Percentiles rank a stretch among this genome's conserved stretches.
These are phyloP conservation scores for Nowickia ferox DNA, from an alignment of 2,888 invertebrate species.

Conservation along the genomic window DNA sequence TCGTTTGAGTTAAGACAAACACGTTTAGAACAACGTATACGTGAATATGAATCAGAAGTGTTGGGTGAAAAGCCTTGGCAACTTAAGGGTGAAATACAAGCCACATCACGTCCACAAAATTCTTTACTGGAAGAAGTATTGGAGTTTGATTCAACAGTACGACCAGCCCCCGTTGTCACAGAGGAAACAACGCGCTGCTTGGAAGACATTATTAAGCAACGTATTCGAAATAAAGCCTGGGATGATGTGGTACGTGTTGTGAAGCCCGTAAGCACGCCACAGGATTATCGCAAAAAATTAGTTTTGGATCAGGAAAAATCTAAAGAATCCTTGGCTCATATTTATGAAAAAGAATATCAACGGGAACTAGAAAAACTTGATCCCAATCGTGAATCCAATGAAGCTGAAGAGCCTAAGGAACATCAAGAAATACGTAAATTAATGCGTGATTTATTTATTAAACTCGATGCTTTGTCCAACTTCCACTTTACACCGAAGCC, in stretches of 20 bases:
- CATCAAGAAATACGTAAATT: conserved; percentile 90
- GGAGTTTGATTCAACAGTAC: conserved; percentile 92
- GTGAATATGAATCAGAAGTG: conserved; percentile 88
- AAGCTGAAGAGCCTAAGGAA: conserved; percentile 87
- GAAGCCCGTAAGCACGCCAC: conserved; percentile 91
- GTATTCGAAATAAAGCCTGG: conserved; percentile 96
- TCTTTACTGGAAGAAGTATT: conserved; percentile 95
- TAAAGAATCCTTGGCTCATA: conserved; percentile 95
- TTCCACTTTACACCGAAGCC: conserved; percentile 97
- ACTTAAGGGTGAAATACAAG: conserved; percentile 94
- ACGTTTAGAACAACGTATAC: conserved; percentile 87
- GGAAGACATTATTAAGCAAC: conserved; percentile 94
- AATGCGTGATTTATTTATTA: conserved; percentile 90
- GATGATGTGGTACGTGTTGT: conserved; percentile 96
- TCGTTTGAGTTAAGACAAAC: conserved; percentile 90
- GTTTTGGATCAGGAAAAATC: conserved; percentile 97
- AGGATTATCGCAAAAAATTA: conserved; percentile 93
- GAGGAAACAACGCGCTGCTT: conserved; percentile 93
- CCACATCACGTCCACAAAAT: conserved; percentile 92
- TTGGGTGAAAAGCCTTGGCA: conserved; percentile 96
- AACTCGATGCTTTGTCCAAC: conserved; percentile 96
- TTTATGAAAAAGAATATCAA: conserved; percentile 95
- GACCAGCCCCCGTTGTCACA: conserved; percentile 95
- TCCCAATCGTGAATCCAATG: conserved; percentile 83
- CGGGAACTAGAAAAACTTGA: conserved; percentile 85